Base-by-base conservation (phyloP, 2,797 vertebrate genomes). In the Emydoidea blandingii region DNA sequence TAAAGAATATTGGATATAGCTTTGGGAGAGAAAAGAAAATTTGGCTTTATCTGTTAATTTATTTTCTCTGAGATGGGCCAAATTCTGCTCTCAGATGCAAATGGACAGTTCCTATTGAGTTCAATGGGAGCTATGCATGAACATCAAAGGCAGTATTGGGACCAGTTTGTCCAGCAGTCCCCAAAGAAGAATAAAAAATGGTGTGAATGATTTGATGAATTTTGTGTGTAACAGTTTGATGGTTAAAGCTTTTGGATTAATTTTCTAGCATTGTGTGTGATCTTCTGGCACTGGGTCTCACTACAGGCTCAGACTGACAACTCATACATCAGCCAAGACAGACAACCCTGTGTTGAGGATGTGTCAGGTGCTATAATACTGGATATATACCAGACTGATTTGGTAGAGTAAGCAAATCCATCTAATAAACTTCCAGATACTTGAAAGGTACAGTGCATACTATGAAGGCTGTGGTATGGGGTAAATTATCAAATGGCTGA, bases 391-490 rank as follows among this genome's bases (percentile, higher is more conserved):
- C 90, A 79, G 88, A 19, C 68, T 79, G 4, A 16, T 44, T 93
- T n/a, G 57, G 29, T 3, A 31, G 62, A 91, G 49, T 86, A 85
- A 79, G 49, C 0, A 2, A 11, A 92, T 59, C 82, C 62, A 12
- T 84, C 49, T 86, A 86, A 94, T 62, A 0, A 0, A 78, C 10
- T 92, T 85, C 54, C 72, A 74, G 76, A 56, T 25, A 57, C 65
- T 50, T 93, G 74, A 87, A 54, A 88, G 86, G 12, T 80, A 91
- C 93, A 91, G 53, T 83, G 78, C 78, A 56, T 31, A 93, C 92
- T 87, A 56, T 95, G 96, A 97, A 96, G 90, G 93, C 92, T 90
- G 18, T 91, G 94, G 80, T 96, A 95, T 87, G 93, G 89, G 92
- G 87, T 94, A 81, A 96, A 93, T 97, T 89, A 92, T 87, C 81